Conservation (phyloP, 2,113 vertebrate genomes). For the Burhinus bistriatus region DNA sequence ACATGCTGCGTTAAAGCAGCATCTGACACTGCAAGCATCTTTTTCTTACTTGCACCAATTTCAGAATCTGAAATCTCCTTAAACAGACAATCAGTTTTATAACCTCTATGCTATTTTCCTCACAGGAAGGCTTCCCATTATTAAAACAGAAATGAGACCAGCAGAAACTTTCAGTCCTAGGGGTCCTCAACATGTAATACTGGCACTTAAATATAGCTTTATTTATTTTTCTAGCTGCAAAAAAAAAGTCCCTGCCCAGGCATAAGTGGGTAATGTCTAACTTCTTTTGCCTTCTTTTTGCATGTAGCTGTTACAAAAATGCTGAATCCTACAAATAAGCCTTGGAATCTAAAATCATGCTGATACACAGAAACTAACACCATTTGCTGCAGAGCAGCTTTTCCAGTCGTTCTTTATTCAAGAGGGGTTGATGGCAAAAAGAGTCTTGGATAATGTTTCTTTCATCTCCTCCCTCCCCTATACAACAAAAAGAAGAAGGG, state of each 20-base stretch:
- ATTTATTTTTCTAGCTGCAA: neutral
- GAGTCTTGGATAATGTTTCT: neutral
- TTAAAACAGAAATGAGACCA: neutral
- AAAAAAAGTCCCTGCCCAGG: neutral
- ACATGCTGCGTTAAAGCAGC: neutral
- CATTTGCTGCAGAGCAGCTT: conserved; percentile 2
- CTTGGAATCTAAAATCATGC: neutral
- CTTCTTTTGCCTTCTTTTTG: neutral
- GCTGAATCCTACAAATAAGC: neutral
- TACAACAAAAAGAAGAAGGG: neutral
- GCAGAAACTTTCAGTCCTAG: neutral
- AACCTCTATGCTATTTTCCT: neutral
- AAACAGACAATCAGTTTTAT: neutral
- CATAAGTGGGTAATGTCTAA: neutral
- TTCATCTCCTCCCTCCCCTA: neutral
- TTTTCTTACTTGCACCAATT: neutral
- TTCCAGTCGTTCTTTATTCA: neutral
- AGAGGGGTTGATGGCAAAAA: neutral
- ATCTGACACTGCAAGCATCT: neutral
- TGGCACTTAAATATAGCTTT: neutral
- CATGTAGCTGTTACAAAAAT: neutral
- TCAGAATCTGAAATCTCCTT: neutral
- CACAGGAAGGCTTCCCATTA: neutral
- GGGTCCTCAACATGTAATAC: neutral
- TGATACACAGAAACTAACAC: conserved; percentile 6